These are phyloP conservation scores for Isaurus tuberculatus DNA, from an alignment of 92 coral and sea anemone genomes.

Conservation along the genomic window DNA sequence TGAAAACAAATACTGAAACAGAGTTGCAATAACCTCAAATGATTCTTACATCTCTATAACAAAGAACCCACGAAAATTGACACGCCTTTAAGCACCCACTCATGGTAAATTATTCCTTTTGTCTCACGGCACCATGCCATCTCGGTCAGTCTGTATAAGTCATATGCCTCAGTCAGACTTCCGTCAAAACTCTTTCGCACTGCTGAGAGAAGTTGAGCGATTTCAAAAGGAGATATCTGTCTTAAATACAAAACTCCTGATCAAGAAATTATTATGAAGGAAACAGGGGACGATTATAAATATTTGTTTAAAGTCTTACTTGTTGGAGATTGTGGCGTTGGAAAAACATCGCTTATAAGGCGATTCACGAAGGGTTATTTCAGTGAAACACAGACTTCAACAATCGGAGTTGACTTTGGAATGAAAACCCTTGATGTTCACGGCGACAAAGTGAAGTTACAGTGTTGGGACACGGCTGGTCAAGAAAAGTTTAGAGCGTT, in stretches of 20 bases:
- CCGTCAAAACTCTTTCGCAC: background rate
- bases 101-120: slow-evolving; percentile 17
- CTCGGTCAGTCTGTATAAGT: slow-evolving; percentile 27
- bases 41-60: slow-evolving; percentile 13
- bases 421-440: slow-evolving; percentile 86
- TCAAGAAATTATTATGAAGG: slow-evolving; percentile 46
- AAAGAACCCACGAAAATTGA: slow-evolving; percentile 12
- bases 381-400: slow-evolving; percentile 88
- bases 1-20: slow-evolving; percentile 28
- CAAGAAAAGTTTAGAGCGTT: slow-evolving; percentile 91
- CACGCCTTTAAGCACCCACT: slow-evolving; percentile 20
- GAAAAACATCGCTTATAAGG: slow-evolving; percentile 95
- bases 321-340: slow-evolving; percentile 96
- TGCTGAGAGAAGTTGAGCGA: background rate
- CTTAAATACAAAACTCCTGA: background rate
- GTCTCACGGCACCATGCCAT: slow-evolving; percentile 36
- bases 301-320: slow-evolving; percentile 92
- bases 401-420: slow-evolving; percentile 95
- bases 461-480: slow-evolving; percentile 99
- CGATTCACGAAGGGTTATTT: slow-evolving; percentile 96
- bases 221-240: background rate
- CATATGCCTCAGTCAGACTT: background rate
- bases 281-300: slow-evolving; percentile 70
- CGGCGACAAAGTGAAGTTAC: slow-evolving; percentile 95
- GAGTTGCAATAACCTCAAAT: slow-evolving; percentile 24